Evolutionary conservation across 53 echinoderm and acorn worm species (phyloP).

Genomic region (Antedon mediterranea): DNA sequence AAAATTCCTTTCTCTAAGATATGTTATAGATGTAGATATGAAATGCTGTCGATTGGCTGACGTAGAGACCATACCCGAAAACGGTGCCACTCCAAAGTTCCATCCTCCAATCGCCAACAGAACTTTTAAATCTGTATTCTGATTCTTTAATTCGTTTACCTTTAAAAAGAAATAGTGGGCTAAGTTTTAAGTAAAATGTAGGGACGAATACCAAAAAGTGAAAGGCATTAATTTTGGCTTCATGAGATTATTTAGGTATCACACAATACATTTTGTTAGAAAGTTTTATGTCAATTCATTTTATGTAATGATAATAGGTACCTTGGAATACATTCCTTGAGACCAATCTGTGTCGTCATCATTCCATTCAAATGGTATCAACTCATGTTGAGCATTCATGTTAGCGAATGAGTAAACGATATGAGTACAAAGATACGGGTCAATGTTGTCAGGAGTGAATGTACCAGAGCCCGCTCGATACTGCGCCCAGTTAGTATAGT

Average conservation of each 20-base stretch:
- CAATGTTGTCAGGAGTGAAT: constrained; percentile 17
- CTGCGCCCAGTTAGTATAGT: constrained; percentile 41
- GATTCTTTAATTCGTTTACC: constrained; percentile 19
- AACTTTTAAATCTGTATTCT: constrained; percentile 9
- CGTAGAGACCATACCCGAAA: constrained; percentile 19
- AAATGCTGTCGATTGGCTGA: constrained; percentile 10
- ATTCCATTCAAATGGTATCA: constrained; percentile 30
- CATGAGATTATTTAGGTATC: no score
- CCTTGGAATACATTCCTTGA: constrained; percentile 12
- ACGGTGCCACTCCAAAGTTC: constrained; percentile 15
- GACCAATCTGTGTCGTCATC: constrained; percentile 23
- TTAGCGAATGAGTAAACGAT: constrained; percentile 28
- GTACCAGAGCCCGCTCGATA: constrained; percentile 13
- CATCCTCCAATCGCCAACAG: constrained; percentile 34
- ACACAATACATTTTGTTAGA: no score
- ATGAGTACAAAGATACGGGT: constrained; percentile 34
- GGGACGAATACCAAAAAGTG: no score
- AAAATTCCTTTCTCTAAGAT: constrained; percentile 16
- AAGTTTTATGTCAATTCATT: no score
- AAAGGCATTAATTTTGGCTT: no score
- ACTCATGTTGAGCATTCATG: constrained; percentile 9
- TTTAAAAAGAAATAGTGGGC: no score
- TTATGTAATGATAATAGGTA: no score
- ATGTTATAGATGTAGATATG: constrained; percentile 14
- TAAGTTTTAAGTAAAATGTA: no score